Percentiles rank a stretch among this genome's conserved stretches.
phyloP scores from a whole-genome alignment of 2,113 vertebrate genomes.

The Lophotis ruficrista region DNA sequence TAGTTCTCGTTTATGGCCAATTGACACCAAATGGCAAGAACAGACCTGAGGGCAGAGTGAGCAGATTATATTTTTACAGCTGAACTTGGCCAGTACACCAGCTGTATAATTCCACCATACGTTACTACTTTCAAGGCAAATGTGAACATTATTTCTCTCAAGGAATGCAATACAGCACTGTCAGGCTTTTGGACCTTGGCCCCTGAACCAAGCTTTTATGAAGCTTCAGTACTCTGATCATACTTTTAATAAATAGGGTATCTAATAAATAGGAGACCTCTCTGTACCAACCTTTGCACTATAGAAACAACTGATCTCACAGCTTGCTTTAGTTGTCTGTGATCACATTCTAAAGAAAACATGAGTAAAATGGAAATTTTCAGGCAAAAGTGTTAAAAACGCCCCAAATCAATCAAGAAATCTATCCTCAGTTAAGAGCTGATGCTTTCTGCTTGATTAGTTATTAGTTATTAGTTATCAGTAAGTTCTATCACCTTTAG shows the following conservation, averaged over 20 bases:
- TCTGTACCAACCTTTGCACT: background rate
- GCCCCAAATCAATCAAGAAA: background rate
- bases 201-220: background rate
- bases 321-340: background rate
- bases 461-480: no score
- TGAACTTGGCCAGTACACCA: background rate
- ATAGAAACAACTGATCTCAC: background rate
- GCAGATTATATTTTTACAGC: background rate
- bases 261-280: background rate
- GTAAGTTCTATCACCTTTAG: background rate
- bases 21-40: slow-evolving; percentile 41
- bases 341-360: background rate
- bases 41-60: slow-evolving; percentile 11
- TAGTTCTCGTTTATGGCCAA: slow-evolving; percentile 53
- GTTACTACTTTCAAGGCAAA: background rate
- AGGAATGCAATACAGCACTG: background rate
- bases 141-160: background rate
- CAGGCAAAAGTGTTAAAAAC: background rate
- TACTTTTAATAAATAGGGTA: background rate
- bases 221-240: background rate
- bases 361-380: background rate
- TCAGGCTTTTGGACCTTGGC: background rate
- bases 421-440: background rate
- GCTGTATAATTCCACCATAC: background rate
- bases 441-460: background rate